Conservation (phyloP, 2,888 invertebrate species). For the Euphydryas editha region DNA sequence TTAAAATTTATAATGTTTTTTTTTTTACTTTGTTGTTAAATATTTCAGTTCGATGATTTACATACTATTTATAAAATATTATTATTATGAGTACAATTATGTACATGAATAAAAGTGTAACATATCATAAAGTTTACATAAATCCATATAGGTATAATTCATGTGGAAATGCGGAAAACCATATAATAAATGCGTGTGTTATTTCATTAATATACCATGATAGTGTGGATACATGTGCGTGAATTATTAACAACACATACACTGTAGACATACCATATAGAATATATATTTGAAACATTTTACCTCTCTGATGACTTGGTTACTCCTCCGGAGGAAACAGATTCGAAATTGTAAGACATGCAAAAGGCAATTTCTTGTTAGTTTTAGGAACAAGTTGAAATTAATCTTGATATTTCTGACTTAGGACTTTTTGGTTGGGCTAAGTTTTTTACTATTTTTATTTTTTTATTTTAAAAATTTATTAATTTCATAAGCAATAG, state of each 20-base stretch:
- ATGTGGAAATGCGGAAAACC: no score
- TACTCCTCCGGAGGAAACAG: slow-evolving; percentile 86
- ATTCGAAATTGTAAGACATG: slow-evolving; percentile 89
- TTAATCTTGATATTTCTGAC: neutral
- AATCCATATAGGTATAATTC: neutral
- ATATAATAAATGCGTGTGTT: neutral
- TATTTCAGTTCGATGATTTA: no score
- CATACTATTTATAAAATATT: no score
- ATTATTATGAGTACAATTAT: no score
- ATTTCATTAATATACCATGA: neutral
- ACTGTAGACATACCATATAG: slow-evolving; percentile 37
- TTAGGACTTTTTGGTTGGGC: neutral
- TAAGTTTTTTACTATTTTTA: neutral
- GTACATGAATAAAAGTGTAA: no score
- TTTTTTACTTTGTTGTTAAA: neutral
- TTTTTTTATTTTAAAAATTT: no score
- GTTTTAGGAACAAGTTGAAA: slow-evolving; percentile 48
- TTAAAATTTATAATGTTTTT: neutral
- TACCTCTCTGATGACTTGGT: slow-evolving; percentile 85
- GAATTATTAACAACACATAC: slow-evolving; percentile 11
- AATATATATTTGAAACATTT: slow-evolving; percentile 48
- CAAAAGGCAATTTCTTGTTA: slow-evolving; percentile 84
- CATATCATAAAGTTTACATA: no score
- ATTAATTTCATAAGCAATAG: no score
- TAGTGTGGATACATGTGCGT: slow-evolving; percentile 8